phyloP scores from a whole-genome alignment of 2,888 invertebrate genomes.

The Amiota communis region DNA sequence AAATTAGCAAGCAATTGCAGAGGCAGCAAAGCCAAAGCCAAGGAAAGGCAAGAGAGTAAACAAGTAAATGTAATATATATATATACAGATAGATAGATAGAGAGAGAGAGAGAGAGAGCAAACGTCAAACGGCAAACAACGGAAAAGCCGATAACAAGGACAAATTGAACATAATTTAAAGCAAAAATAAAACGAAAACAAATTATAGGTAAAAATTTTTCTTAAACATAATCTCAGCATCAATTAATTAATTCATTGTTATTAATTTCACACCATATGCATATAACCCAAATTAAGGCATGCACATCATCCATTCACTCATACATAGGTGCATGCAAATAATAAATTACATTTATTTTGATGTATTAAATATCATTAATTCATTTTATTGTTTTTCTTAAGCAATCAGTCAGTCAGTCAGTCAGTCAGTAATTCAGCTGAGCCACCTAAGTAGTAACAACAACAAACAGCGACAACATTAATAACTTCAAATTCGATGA shows the following conservation, averaged over 20 bases:
- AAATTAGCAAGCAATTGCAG: slow-evolving; percentile 6
- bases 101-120: not conserved
- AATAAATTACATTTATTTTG: not conserved
- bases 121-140: not conserved
- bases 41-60: not conserved
- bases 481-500: no score
- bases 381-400: no score
- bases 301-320: not conserved
- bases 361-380: no score
- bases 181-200: not conserved
- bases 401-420: no score
- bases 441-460: no score
- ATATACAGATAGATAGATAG: not conserved
- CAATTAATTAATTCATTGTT: no score
- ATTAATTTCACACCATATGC: no score
- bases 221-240: no score
- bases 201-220: no score
- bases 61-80: not conserved
- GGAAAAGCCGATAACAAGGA: not conserved
- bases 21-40: not conserved
- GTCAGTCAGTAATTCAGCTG: no score
- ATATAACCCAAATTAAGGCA: not conserved
- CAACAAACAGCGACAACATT: no score
- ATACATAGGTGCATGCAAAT: slow-evolving; percentile 4
- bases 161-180: not conserved